Percentiles rank a stretch among this genome's conserved stretches.
Conservation (phyloP, 1,140 invertebrate genomes). For the Ceratina australensis region DNA sequence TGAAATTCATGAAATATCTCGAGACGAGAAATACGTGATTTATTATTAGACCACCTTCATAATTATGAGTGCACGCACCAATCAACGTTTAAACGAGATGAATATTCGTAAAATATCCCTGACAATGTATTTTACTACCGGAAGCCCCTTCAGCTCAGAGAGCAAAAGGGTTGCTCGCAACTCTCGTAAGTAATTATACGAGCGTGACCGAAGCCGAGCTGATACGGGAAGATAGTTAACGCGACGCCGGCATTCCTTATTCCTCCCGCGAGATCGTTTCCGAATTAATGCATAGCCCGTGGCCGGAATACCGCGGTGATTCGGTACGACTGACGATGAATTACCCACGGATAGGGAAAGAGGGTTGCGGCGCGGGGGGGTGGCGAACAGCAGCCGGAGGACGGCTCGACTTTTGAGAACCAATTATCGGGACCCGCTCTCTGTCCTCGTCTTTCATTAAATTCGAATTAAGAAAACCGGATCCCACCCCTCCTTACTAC, state of each 20-base stretch:
- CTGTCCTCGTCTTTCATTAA: constrained; percentile 43
- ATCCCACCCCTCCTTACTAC: background rate
- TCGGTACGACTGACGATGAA: background rate
- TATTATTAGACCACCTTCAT: no score
- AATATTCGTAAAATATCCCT: no score
- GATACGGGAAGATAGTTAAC: constrained; percentile 46
- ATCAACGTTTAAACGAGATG: no score
- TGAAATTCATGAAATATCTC: no score
- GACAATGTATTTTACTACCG: no score
- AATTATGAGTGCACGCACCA: no score
- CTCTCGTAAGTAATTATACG: constrained; percentile 67
- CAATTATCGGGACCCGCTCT: constrained; percentile 59
- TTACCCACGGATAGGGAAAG: background rate
- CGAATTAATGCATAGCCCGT: constrained; percentile 67
- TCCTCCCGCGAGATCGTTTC: constrained; percentile 62
- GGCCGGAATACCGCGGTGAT: constrained; percentile 50
- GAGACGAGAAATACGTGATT: no score
- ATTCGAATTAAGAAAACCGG: constrained; percentile 48
- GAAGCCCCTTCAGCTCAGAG: no score
- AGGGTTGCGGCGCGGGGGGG: background rate
- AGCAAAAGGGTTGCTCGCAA: constrained; percentile 18
- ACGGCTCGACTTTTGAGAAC: constrained; percentile 53
- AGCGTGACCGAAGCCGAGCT: constrained; percentile 35
- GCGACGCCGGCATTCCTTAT: constrained; percentile 63
- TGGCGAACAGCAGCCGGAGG: constrained; percentile 7